These are phyloP conservation scores for Parelbella ahira DNA, from an alignment of 2,888 invertebrate genomes.

Conservation along the genomic window DNA sequence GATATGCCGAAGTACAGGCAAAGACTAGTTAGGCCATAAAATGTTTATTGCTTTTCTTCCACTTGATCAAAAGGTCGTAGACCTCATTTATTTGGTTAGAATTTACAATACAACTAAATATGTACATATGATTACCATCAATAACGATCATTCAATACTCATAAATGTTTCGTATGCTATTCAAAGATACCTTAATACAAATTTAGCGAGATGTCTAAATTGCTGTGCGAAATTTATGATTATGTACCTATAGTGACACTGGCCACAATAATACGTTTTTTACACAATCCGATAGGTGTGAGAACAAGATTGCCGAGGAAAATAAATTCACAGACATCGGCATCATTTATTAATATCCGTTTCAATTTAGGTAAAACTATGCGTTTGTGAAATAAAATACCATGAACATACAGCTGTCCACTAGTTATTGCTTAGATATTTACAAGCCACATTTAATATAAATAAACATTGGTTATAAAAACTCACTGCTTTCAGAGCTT, in stretches of 20 bases:
- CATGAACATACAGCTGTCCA: too few relatives aligned
- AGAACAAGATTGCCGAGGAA: slow-evolving; percentile 3
- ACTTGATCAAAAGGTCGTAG: slow-evolving; percentile 57
- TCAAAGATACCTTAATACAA: slow-evolving; percentile 11
- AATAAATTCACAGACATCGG: too few relatives aligned
- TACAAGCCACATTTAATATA: too few relatives aligned
- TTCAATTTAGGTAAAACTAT: too few relatives aligned
- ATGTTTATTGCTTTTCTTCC: slow-evolving; percentile 70
- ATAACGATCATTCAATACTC: slow-evolving; percentile 56
- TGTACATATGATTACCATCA: slow-evolving; percentile 66
- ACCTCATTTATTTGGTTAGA: slow-evolving; percentile 61
- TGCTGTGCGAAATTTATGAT: slow-evolving; percentile 16
- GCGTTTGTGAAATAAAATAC: too few relatives aligned
- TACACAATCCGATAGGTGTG: neutral
- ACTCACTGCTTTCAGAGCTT: too few relatives aligned
- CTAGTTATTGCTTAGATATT: too few relatives aligned
- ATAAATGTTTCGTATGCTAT: slow-evolving; percentile 24
- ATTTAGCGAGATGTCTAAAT: slow-evolving; percentile 18
- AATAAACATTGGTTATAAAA: too few relatives aligned
- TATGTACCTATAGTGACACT: neutral
- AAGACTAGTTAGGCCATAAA: slow-evolving; percentile 57
- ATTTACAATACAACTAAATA: slow-evolving; percentile 68
- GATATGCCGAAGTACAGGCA: slow-evolving; percentile 47
- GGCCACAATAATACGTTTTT: neutral
- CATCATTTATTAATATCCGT: too few relatives aligned